phyloP scores from a whole-genome alignment of 92 coral and sea anemone genomes.

The Palythoa grandiflora region DNA sequence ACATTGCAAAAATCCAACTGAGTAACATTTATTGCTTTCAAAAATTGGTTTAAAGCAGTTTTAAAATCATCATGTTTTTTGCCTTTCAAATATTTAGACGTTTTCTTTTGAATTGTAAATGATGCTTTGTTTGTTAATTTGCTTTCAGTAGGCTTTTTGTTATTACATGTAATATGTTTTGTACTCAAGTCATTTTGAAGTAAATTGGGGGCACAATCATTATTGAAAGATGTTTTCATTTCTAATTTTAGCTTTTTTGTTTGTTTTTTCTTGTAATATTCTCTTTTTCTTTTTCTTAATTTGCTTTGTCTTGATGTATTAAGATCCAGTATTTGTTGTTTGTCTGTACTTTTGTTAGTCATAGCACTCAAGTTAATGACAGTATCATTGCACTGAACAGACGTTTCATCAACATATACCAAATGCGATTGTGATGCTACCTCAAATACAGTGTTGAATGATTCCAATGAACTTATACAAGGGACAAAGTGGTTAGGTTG shows the following conservation, averaged over 20 bases:
- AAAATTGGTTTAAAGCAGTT: slow-evolving; percentile 4
- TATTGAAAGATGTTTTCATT: slow-evolving; percentile 41
- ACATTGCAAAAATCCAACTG: slow-evolving; percentile 42
- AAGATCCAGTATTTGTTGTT: slow-evolving; percentile 21
- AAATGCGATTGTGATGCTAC: slow-evolving; percentile 18
- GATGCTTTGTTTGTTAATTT: slow-evolving; percentile 51
- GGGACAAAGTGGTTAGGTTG: slow-evolving; percentile 35
- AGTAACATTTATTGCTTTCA: slow-evolving; percentile 23
- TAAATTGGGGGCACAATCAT: slow-evolving; percentile 38
- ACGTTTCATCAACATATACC: background rate
- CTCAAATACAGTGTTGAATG: slow-evolving; percentile 26
- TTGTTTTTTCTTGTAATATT: slow-evolving; percentile 36
- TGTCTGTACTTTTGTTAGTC: slow-evolving; percentile 11
- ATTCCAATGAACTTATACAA: slow-evolving; percentile 11
- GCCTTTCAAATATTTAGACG: slow-evolving; percentile 41
- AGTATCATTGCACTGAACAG: slow-evolving; percentile 8
- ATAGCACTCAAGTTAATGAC: background rate
- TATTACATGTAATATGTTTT: slow-evolving; percentile 40
- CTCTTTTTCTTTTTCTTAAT: slow-evolving; percentile 45
- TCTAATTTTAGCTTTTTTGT: slow-evolving; percentile 40
- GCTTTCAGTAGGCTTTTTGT: slow-evolving; percentile 44
- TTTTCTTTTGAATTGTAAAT: slow-evolving; percentile 49
- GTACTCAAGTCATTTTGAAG: slow-evolving; percentile 37
- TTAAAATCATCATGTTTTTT: slow-evolving; percentile 29
- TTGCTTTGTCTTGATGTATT: slow-evolving; percentile 44